Base-by-base conservation (phyloP, 2,797 vertebrate genomes). In the Halcyon badia region DNA sequence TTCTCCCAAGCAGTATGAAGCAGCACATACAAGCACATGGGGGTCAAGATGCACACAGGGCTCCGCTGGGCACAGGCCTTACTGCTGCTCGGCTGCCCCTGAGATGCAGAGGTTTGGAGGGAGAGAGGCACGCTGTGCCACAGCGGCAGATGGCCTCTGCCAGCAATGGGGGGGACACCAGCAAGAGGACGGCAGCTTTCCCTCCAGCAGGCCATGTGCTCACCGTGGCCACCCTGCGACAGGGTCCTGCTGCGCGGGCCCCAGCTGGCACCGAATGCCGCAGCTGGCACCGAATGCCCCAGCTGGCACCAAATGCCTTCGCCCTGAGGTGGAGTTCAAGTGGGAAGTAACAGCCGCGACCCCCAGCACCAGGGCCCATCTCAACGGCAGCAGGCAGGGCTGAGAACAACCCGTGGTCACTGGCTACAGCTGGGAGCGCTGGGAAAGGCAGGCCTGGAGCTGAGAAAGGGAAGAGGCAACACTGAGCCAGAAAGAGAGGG, bases 311-410 rank as follows among this genome's bases (percentile, higher is more conserved):
- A 9, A 33, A 66, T 2, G 4, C 41, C 81, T 33, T 11, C 1
- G 0, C 8, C 16, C 14, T 17, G 26, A 84, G 39, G 14, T 15
- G 48, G 48, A 61, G 42, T 1, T 31, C 15, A 75, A 70, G 26
- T 0, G 0, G 6, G 22, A 30, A 85, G 14, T 21, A 56, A 26
- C 19, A 57, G 41, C 68, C 69, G 14, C 0, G 0, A 12, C 15
- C 26, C 20, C 46, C 37, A 33, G 2, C 20, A 14, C 5, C 0
- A 0, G 12, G 24, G 15, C 21, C 10, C 46, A 73, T 41, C 41
- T 66, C 16, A 0, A 15, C 5, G 49, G 14, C 26, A 44, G 30
- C 5, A 6, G 51, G 10, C 46, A 35, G 14, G 17, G 39, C 9
- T 13, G 18, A 3, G 5, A 49, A 48, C 8, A 79, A 21, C 13